Percentiles rank a stretch among this genome's conserved stretches.
phyloP scores from a whole-genome alignment of 2,113 vertebrate species.

The Daboia siamensis region DNA sequence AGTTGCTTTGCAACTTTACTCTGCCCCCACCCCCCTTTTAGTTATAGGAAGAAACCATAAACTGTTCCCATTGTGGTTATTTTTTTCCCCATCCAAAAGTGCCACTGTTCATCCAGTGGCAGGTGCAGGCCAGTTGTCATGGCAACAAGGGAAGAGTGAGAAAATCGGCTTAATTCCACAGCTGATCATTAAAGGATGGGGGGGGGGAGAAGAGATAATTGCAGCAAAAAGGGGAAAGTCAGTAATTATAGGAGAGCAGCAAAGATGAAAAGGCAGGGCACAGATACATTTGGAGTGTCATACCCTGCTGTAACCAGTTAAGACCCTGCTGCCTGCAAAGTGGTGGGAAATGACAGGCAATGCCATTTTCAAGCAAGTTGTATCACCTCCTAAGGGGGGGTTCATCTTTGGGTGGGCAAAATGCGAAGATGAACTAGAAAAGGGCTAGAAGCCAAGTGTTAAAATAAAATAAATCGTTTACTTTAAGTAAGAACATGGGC shows the following conservation, averaged over 20 bases:
- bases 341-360: conserved; percentile 32
- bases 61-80: neutral
- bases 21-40: neutral
- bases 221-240: conserved; percentile 47
- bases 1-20: neutral
- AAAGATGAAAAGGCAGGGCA: conserved; percentile 43
- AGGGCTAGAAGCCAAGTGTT: neutral
- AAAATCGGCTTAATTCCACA: conserved; percentile 58
- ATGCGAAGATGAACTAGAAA: neutral
- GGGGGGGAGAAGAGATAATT: conserved; percentile 50
- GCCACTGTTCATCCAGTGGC: conserved; percentile 56
- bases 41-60: neutral
- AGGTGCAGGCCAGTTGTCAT: conserved; percentile 62
- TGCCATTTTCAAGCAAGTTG: conserved; percentile 1
- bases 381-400: neutral
- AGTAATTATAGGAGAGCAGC: conserved; percentile 44
- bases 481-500: neutral
- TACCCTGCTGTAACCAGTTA: neutral
- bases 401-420: neutral
- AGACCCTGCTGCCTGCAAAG: conserved; percentile 26
- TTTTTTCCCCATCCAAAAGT: conserved; percentile 40
- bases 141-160: conserved; percentile 52
- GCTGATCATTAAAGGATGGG: conserved; percentile 61
- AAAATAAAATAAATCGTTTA: neutral
- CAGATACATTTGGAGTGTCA: conserved; percentile 33